Percentiles rank a stretch among this genome's conserved stretches.
Evolutionary conservation across 2,888 invertebrate species (phyloP).

Genomic region (Petrophora chlorosata): DNA sequence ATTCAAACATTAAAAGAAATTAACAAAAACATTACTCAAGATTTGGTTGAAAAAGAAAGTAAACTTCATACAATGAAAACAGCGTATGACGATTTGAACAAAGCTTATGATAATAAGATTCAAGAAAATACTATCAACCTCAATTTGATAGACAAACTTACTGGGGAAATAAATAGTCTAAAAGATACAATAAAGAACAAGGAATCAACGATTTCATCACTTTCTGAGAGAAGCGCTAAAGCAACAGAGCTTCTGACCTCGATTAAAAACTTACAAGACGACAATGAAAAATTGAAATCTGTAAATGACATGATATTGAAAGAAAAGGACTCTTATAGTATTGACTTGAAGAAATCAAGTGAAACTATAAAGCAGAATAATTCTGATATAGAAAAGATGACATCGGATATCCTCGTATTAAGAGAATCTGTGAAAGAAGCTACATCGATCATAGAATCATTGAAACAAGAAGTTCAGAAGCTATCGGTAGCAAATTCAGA

Average conservation of each 20-base stretch:
- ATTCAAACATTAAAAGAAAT: constrained; percentile 43
- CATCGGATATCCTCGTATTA: constrained; percentile 62
- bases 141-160: constrained; percentile 45
- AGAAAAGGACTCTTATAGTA: constrained; percentile 59
- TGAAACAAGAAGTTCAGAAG: constrained; percentile 59
- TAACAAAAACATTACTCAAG: constrained; percentile 40
- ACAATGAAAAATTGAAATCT: constrained; percentile 52
- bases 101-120: constrained; percentile 47
- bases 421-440: constrained; percentile 62
- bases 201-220: constrained; percentile 44
- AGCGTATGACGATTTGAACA: constrained; percentile 50
- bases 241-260: constrained; percentile 45
- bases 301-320: constrained; percentile 55
- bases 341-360: constrained; percentile 62
- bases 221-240: constrained; percentile 44
- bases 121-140: constrained; percentile 54
- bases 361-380: constrained; percentile 60
- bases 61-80: constrained; percentile 43
- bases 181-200: constrained; percentile 48
- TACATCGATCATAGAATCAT: constrained; percentile 53
- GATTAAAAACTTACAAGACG: constrained; percentile 46
- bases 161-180: constrained; percentile 52
- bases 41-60: constrained; percentile 46
- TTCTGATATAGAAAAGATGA: constrained; percentile 61
- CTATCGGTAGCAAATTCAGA: constrained; percentile 59